Base-by-base conservation (phyloP, 2,797 vertebrate species). In the Anguilla megastoma region DNA sequence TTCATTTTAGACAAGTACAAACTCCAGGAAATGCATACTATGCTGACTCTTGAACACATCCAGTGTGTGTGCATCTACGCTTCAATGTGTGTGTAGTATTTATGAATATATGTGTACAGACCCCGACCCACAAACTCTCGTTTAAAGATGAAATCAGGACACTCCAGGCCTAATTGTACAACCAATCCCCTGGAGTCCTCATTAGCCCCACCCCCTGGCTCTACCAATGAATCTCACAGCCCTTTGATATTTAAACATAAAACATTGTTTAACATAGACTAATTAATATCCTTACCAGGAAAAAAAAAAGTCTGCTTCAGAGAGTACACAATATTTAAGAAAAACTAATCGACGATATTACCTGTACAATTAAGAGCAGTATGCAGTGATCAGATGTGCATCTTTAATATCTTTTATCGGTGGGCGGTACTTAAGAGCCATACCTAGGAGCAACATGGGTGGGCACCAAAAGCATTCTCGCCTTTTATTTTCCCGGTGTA, bases 211-310 rank as follows among this genome's bases (percentile, higher is more conserved):
- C 87, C 95, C 94, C 92, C 0, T 93, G 94, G 92, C 92, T 90
- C 54, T 86, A 41, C 94, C 94, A 95, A 95, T 94, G 93, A 95
- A 95, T 94, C 94, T 95, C 93, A 94, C 93, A 95, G 94, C 92
- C 94, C 94, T 94, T 90, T 91, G 95, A 95, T 95, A 95, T 95
- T 96, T 85, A 84, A 27, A 84, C 58, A 83, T 87, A 48, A 88
- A 52, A 74, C 84, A 88, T 85, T 85, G 87, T 88, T 88, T 84
- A 79, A 69, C 84, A 79, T 88, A 85, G 66, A 85, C 84, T 86
- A 88, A 88, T 88, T 85, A 88, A 83, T 88, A 74, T 87, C 58
- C 86, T 83, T 84, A 71, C 41, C 58, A 18, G 80, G 84, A 52
- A 85, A 84, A 82, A 52, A 84, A 82, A 45, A 45, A 52, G 54